Conservation (phyloP, 2,888 invertebrate species). For the Sarcophaga carnaria region DNA sequence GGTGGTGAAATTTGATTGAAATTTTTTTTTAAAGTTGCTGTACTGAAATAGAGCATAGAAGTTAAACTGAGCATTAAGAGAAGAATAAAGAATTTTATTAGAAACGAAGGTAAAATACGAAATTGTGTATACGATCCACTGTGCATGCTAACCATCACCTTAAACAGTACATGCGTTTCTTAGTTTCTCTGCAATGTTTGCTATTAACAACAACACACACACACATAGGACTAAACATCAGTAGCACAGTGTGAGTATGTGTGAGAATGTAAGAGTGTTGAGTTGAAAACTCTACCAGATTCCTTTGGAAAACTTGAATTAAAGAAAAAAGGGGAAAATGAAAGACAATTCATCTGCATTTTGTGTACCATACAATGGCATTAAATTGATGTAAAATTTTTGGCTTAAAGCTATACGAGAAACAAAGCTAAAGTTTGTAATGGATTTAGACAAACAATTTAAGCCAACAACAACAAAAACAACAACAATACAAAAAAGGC, state of each 20-base stretch:
- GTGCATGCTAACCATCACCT: conserved; percentile 7
- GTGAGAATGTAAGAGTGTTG: no score
- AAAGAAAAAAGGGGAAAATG: not conserved
- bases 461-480: no score
- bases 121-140: conserved; percentile 1
- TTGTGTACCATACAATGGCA: conserved; percentile 42
- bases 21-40: not conserved
- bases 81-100: not conserved
- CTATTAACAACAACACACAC: conserved; percentile 22
- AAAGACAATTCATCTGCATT: conserved; percentile 32
- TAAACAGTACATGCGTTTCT: not conserved
- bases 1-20: not conserved
- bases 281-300: conserved; percentile 22
- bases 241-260: not conserved
- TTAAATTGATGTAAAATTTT: conserved; percentile 44
- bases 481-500: no score
- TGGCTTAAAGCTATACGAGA: conserved; percentile 31
- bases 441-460: no score
- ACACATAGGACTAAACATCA: conserved; percentile 2
- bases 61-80: no score
- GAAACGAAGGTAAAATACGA: not conserved
- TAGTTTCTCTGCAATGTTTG: conserved; percentile 1
- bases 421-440: no score
- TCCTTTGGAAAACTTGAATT: not conserved
- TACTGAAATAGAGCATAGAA: no score